A percentile compares a stretch with the other conserved stretches of the same genome.
These are phyloP conservation scores for Linnaemya tessellans DNA, from an alignment of 2,888 invertebrate genomes.

Conservation along the genomic window DNA sequence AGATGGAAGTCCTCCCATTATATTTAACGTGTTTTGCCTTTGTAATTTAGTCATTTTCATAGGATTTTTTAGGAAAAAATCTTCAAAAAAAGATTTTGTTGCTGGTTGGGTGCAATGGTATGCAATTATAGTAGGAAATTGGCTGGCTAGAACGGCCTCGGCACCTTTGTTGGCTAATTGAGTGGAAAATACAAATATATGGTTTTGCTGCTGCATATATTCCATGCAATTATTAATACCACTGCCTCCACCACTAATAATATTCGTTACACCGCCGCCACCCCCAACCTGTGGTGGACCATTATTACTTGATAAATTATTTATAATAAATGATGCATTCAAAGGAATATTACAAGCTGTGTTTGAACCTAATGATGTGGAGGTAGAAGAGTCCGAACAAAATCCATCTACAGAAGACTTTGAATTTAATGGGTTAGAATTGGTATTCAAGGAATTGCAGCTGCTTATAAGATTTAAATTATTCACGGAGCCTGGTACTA, in stretches of 20 bases:
- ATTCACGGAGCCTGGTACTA: slow-evolving; percentile 73
- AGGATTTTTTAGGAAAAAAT: slow-evolving; percentile 91
- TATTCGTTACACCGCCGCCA: slow-evolving; percentile 39
- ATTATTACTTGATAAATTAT: slow-evolving; percentile 55
- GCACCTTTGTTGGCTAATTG: slow-evolving; percentile 97
- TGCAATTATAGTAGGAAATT: slow-evolving; percentile 95
- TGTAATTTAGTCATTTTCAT: slow-evolving; percentile 94
- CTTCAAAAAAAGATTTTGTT: slow-evolving; percentile 96
- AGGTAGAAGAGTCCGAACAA: slow-evolving; percentile 46
- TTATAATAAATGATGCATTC: slow-evolving; percentile 56
- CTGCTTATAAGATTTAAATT: slow-evolving; percentile 57
- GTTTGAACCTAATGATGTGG: slow-evolving; percentile 44
- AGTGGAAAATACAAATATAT: slow-evolving; percentile 98
- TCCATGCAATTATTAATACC: slow-evolving; percentile 76
- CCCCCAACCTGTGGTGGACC: slow-evolving; percentile 47
- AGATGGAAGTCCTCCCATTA: slow-evolving; percentile 65
- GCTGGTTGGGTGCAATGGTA: slow-evolving; percentile 98
- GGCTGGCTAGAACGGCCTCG: slow-evolving; percentile 94
- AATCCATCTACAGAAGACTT: slow-evolving; percentile 57
- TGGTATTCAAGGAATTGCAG: slow-evolving; percentile 50
- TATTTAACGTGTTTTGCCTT: slow-evolving; percentile 86
- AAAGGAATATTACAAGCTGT: slow-evolving; percentile 52
- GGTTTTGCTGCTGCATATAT: slow-evolving; percentile 97
- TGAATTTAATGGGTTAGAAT: slow-evolving; percentile 48
- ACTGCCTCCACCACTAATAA: slow-evolving; percentile 44